Conservation (phyloP, 2,113 vertebrate species). For the Gnathonemus longibarbis region DNA sequence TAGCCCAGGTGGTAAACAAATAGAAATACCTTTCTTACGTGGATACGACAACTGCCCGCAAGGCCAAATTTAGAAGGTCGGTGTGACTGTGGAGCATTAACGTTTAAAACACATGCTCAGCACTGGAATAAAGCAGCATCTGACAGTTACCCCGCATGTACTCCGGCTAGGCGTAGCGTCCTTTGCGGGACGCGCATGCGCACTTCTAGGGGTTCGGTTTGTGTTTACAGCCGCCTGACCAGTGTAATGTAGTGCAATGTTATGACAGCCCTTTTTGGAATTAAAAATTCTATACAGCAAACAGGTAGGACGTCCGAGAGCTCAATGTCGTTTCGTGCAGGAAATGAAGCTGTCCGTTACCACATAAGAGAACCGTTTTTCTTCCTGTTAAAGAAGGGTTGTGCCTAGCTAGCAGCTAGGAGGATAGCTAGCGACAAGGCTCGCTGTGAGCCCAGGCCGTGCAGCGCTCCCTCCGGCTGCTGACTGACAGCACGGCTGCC, state of each 20-base stretch:
- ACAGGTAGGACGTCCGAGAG: slow-evolving; percentile 18
- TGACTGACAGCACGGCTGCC: neutral
- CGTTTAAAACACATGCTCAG: neutral
- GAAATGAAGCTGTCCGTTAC: neutral
- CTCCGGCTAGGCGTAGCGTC: neutral
- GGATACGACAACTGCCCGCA: neutral
- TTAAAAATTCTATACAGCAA: slow-evolving; percentile 13
- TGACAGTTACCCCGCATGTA: neutral
- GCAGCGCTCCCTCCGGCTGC: neutral
- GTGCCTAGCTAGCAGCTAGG: neutral
- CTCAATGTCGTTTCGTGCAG: neutral
- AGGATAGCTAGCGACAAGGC: slow-evolving; percentile 3
- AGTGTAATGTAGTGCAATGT: slow-evolving; percentile 16
- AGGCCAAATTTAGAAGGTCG: neutral
- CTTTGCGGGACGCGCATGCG: slow-evolving; percentile 52
- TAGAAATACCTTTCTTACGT: neutral
- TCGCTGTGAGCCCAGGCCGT: neutral
- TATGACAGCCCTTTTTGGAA: slow-evolving; percentile 22
- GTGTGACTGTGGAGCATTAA: neutral
- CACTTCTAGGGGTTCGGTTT: slow-evolving; percentile 48
- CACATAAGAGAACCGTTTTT: neutral
- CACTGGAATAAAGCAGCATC: neutral
- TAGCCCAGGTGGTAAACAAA: neutral
- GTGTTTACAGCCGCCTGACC: slow-evolving; percentile 62
- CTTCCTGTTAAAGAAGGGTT: neutral